These are phyloP conservation scores for Amazona guildingii DNA, from an alignment of 2,113 vertebrate genomes.

Conservation along the genomic window DNA sequence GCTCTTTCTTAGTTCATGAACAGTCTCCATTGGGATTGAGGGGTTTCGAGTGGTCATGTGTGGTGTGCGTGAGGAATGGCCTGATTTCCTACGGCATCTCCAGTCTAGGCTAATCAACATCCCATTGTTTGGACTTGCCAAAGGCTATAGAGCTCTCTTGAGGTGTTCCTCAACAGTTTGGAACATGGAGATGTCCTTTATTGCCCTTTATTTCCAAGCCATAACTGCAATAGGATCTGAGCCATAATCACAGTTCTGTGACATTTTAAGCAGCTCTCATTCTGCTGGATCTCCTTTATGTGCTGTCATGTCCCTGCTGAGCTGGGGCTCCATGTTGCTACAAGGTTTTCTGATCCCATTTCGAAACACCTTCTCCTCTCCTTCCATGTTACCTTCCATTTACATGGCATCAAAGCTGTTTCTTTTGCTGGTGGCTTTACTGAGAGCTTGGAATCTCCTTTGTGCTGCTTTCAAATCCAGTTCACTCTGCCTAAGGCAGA, in stretches of 20 bases:
- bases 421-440: neutral
- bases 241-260: neutral
- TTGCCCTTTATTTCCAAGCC: neutral
- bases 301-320: neutral
- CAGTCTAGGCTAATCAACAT: neutral
- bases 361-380: neutral
- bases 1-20: neutral
- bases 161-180: neutral
- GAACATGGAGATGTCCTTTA: neutral
- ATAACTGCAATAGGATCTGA: neutral
- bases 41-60: fast-evolving
- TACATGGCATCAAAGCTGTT: neutral
- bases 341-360: neutral
- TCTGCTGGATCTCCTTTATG: neutral
- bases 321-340: neutral
- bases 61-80: neutral
- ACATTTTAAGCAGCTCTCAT: neutral
- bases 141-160: neutral
- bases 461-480: neutral
- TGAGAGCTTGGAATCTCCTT: neutral
- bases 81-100: neutral
- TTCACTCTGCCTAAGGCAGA: neutral
- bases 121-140: neutral
- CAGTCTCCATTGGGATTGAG: neutral
- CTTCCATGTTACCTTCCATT: neutral